These are phyloP conservation scores for Forbesichthys agassizii DNA, from an alignment of 2,113 vertebrate genomes.

Conservation along the genomic window DNA sequence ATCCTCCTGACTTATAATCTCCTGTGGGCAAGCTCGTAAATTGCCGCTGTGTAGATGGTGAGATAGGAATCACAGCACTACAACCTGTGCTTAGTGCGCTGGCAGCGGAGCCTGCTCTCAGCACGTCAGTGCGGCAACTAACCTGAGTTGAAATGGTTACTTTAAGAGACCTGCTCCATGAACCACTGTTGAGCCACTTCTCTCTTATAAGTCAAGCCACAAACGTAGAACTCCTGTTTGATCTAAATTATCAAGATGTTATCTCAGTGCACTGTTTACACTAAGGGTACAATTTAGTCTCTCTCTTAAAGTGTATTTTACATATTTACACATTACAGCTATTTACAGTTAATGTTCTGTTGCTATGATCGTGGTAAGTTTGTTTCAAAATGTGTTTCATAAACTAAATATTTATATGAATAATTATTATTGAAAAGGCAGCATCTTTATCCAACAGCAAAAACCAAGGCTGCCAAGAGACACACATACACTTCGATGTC, in stretches of 20 bases:
- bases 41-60: slow-evolving; percentile 38
- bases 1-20: slow-evolving; percentile 34
- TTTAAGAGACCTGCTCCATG: slow-evolving; percentile 7
- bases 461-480: not conserved
- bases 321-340: no score
- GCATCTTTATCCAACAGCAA: not conserved
- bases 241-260: no score
- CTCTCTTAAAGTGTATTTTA: no score
- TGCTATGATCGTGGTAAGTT: no score
- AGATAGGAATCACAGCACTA: slow-evolving; percentile 56
- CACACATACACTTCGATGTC: not conserved
- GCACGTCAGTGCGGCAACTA: slow-evolving; percentile 19
- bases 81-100: slow-evolving; percentile 38
- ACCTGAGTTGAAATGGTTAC: slow-evolving; percentile 40
- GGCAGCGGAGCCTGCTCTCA: slow-evolving; percentile 19
- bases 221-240: no score
- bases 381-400: no score
- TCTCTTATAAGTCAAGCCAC: no score
- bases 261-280: no score
- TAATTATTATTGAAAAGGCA: not conserved
- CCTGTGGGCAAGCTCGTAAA: slow-evolving; percentile 59
- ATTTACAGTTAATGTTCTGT: no score
- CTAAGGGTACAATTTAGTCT: no score
- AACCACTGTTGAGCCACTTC: not conserved
- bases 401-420: no score